Evolutionary conservation across 2,113 vertebrate genomes (phyloP).

Genomic region (Cheilinus undulatus): DNA sequence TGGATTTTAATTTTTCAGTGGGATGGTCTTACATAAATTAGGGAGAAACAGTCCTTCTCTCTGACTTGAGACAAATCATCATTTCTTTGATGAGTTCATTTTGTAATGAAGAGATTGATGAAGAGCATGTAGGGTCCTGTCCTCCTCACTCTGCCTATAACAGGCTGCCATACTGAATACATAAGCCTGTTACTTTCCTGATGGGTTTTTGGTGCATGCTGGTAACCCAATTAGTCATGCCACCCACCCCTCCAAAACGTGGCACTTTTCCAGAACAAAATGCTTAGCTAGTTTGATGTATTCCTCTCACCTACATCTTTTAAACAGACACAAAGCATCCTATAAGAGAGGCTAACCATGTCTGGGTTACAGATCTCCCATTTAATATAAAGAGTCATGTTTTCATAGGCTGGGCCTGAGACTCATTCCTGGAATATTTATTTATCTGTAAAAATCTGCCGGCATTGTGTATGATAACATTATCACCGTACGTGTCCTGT

Average conservation of each 20-base stretch:
- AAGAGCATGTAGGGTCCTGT: constrained; percentile 39
- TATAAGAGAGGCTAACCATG: constrained; percentile 25
- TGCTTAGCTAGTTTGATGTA: constrained; percentile 60
- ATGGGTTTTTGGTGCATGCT: constrained; percentile 66
- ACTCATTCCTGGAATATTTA: background rate
- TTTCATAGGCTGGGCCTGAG: constrained; percentile 31
- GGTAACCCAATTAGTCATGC: constrained; percentile 74
- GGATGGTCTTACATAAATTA: constrained; percentile 21
- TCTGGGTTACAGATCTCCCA: constrained; percentile 48
- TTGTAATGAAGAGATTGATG: constrained; percentile 47
- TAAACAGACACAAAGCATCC: constrained; percentile 47
- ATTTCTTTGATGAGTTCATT: constrained; percentile 55
- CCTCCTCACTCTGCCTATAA: constrained; percentile 48
- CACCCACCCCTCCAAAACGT: constrained; percentile 59
- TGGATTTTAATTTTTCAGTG: constrained; percentile 21
- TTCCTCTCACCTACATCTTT: constrained; percentile 53
- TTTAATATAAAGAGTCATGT: constrained; percentile 28
- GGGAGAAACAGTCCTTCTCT: constrained; percentile 18
- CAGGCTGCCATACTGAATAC: constrained; percentile 63
- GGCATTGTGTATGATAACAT: constrained; percentile 28
- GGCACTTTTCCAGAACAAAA: constrained; percentile 65
- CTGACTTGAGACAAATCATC: constrained; percentile 42
- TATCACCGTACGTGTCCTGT: background rate
- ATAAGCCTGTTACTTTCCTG: constrained; percentile 72
- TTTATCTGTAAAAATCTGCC: background rate